A percentile compares a stretch with the other conserved stretches of the same genome.
These are phyloP conservation scores for Brachionus rubens DNA, from an alignment of 1,140 invertebrate genomes.

Conservation along the genomic window DNA sequence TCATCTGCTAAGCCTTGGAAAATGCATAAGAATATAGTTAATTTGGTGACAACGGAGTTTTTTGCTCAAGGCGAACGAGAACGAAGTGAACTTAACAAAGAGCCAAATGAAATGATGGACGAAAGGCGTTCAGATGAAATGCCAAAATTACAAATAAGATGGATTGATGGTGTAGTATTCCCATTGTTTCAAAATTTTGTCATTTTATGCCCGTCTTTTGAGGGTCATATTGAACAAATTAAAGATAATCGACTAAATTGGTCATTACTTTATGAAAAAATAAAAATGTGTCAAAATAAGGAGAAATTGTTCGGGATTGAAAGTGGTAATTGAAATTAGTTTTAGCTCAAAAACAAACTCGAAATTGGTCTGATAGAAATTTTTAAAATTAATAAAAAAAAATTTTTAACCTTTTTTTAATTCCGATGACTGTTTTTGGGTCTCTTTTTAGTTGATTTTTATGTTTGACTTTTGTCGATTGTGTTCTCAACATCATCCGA, in stretches of 20 bases:
- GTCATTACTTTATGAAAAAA: slow-evolving; percentile 12
- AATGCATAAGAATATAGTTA: slow-evolving; percentile 86
- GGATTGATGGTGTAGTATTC: slow-evolving; percentile 89
- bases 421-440: too few relatives aligned
- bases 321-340: too few relatives aligned
- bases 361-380: not conserved
- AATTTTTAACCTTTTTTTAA: too few relatives aligned
- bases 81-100: slow-evolving; percentile 64
- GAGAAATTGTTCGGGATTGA: too few relatives aligned
- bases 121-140: slow-evolving; percentile 87
- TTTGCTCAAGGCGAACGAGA: slow-evolving; percentile 86
- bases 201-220: not conserved
- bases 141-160: slow-evolving; percentile 93
- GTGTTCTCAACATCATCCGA: too few relatives aligned
- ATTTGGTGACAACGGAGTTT: slow-evolving; percentile 91
- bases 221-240: not conserved
- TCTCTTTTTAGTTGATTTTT: too few relatives aligned
- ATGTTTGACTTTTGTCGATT: too few relatives aligned
- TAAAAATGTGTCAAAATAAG: not conserved
- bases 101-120: slow-evolving; percentile 69
- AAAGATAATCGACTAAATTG: slow-evolving; percentile 34
- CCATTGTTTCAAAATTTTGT: slow-evolving; percentile 73
- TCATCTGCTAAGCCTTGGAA: slow-evolving; percentile 94
- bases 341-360: too few relatives aligned
- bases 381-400: not conserved